phyloP scores from a whole-genome alignment of 1,140 invertebrate species.

The Drosophila setifemur region DNA sequence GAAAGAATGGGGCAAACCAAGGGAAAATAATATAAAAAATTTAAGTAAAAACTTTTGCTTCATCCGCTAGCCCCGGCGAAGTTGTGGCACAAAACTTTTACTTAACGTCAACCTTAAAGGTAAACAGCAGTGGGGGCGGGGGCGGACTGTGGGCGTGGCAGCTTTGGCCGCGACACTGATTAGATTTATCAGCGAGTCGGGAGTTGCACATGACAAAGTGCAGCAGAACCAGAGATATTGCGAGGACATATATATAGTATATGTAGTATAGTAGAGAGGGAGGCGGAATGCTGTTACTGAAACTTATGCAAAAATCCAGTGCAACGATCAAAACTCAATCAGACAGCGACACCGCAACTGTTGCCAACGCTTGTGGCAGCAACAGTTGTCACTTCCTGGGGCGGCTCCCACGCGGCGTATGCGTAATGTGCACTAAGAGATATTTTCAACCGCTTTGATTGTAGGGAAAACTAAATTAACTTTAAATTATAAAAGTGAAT shows the following conservation, averaged over 20 bases:
- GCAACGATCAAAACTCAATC: conserved; percentile 75
- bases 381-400: conserved; percentile 72
- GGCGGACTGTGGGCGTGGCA: conserved; percentile 6
- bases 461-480: no score
- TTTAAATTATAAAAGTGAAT: not conserved
- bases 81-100: conserved; percentile 60
- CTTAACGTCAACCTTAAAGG: conserved; percentile 64
- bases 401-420: conserved; percentile 44
- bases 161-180: conserved; percentile 70
- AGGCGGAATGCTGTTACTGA: not conserved
- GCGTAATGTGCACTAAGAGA: conserved; percentile 42
- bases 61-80: conserved; percentile 44
- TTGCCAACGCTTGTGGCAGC: conserved; percentile 63
- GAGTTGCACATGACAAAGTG: conserved; percentile 61
- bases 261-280: no score
- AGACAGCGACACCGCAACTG: conserved; percentile 67
- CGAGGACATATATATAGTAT: no score
- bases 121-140: not conserved
- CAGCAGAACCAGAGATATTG: no score
- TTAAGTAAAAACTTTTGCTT: conserved; percentile 63
- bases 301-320: conserved; percentile 61
- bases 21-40: conserved; percentile 53
- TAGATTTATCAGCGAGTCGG: conserved; percentile 72
- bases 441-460: no score
- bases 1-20: not conserved